Percentiles rank a stretch among this genome's conserved stretches.
These are phyloP conservation scores for Aphrophora alni DNA, from an alignment of 2,888 invertebrate species.

Conservation along the genomic window DNA sequence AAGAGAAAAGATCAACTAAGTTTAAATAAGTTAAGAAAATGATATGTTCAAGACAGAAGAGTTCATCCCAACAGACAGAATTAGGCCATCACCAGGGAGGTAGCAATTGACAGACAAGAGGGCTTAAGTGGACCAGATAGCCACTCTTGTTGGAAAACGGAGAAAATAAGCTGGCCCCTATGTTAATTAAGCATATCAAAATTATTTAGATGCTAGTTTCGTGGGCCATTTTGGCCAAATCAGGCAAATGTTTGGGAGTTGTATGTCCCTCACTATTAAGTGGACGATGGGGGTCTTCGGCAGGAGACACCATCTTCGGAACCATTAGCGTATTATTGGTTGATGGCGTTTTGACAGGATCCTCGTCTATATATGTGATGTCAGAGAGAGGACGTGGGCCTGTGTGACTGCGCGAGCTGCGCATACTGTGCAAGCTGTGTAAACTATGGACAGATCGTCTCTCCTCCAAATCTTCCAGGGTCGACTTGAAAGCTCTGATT, in stretches of 20 bases:
- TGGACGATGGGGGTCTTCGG: conserved; percentile 54
- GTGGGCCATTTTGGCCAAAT: conserved; percentile 70
- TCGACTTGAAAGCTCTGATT: conserved; percentile 99
- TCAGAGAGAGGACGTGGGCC: conserved; percentile 72
- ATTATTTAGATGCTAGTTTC: conserved; percentile 71
- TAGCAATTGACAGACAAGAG: background rate
- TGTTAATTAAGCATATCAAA: conserved; percentile 30
- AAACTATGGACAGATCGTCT: conserved; percentile 98
- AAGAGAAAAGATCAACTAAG: background rate
- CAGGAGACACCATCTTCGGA: conserved; percentile 51
- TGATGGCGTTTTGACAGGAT: conserved; percentile 61
- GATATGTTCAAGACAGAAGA: background rate
- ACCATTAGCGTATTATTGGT: conserved; percentile 52
- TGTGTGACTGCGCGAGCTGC: conserved; percentile 70
- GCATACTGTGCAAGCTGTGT: conserved; percentile 88
- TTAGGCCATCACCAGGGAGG: background rate
- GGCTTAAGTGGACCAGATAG: background rate
- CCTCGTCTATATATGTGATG: conserved; percentile 84
- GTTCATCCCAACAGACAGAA: background rate
- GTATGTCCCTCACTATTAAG: conserved; percentile 54
- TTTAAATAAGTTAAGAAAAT: background rate
- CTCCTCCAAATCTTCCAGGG: conserved; percentile 99
- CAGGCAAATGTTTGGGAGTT: conserved; percentile 57
- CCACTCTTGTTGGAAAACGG: background rate
- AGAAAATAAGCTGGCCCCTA: conserved; percentile 23